Evolutionary conservation across 2,797 vertebrate genomes (phyloP).

Genomic region (Delichon dasypus): DNA sequence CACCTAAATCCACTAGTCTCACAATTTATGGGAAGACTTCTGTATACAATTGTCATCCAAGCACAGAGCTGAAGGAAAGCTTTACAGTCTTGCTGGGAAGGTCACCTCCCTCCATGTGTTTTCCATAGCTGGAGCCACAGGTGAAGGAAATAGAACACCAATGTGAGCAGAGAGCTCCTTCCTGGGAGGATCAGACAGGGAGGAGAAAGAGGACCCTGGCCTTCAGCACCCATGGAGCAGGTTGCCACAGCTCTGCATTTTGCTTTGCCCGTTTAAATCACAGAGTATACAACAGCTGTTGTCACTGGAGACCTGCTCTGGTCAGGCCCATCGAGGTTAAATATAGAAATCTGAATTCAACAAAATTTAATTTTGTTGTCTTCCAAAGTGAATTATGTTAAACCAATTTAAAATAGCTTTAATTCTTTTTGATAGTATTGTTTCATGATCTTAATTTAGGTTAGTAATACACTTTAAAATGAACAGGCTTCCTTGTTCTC

Average conservation of each 20-base stretch:
- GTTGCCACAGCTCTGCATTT: not conserved
- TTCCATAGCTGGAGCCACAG: not conserved
- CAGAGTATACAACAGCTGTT: not conserved
- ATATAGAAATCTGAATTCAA: not conserved
- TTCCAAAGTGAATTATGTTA: not conserved
- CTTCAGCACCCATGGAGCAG: not conserved
- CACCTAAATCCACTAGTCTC: not conserved
- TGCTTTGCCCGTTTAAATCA: not conserved
- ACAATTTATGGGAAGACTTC: not conserved
- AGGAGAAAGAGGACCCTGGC: not conserved
- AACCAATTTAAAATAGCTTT: not conserved
- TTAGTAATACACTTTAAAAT: not conserved
- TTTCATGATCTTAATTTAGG: not conserved
- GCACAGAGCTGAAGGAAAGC: not conserved
- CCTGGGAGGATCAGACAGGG: fast-evolving
- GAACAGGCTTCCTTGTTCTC: not conserved
- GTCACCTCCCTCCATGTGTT: not conserved
- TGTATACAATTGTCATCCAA: not conserved
- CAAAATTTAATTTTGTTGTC: not conserved
- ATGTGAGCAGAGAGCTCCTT: not conserved
- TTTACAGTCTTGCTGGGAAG: not conserved
- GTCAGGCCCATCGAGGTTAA: not conserved
- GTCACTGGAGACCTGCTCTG: not conserved
- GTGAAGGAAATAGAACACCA: not conserved
- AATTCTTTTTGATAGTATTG: not conserved